Evolutionary conservation across 2,797 vertebrate species (phyloP).

Genomic region (Pseudomugil gertrudae): DNA sequence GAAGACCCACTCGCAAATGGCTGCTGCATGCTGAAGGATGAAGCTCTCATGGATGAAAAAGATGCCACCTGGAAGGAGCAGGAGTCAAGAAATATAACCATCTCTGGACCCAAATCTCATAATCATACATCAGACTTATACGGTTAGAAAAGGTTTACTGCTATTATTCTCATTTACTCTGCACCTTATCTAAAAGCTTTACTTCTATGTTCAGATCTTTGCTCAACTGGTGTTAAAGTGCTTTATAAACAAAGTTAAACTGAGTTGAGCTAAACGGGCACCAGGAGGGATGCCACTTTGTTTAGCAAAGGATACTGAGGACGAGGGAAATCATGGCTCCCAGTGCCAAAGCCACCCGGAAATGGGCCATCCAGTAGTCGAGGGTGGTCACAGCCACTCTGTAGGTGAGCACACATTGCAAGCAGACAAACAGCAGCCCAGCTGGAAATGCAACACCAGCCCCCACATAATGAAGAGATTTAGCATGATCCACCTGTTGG

Average conservation of each 20-base stretch:
- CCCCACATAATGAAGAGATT: slow-evolving; percentile 91
- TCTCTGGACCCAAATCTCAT: neutral
- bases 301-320: slow-evolving; percentile 90
- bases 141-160: too few relatives aligned
- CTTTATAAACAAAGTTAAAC: too few relatives aligned
- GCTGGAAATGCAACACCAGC: slow-evolving; percentile 90
- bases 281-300: too few relatives aligned
- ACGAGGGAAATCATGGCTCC: slow-evolving; percentile 88
- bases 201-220: too few relatives aligned
- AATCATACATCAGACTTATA: too few relatives aligned
- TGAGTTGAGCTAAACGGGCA: too few relatives aligned
- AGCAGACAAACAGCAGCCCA: slow-evolving; percentile 90
- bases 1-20: slow-evolving; percentile 97
- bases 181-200: too few relatives aligned
- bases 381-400: slow-evolving; percentile 85
- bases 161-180: too few relatives aligned
- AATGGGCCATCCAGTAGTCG: slow-evolving; percentile 90
- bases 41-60: slow-evolving; percentile 97
- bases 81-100: slow-evolving; percentile 63
- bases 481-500: slow-evolving; percentile 90
- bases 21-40: slow-evolving; percentile 91
- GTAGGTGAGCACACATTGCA: slow-evolving; percentile 92
- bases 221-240: too few relatives aligned
- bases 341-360: slow-evolving; percentile 86
- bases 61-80: slow-evolving; percentile 82